Evolutionary conservation across 2,888 invertebrate genomes (phyloP), one percentile per base, ranked within the genome.

Genomic region (Morpho helenor): DNA sequence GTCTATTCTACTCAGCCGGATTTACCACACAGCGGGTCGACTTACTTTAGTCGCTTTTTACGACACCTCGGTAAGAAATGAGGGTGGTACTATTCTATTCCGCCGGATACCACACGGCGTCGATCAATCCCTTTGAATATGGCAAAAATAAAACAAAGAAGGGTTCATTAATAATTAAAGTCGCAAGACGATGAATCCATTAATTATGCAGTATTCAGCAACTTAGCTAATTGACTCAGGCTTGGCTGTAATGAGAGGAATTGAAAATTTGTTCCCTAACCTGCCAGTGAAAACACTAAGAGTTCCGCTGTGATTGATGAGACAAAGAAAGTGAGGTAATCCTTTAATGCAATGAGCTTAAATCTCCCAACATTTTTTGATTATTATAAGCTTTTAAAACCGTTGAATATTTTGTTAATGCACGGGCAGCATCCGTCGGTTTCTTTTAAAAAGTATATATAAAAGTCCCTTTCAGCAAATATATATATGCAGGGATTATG

Each of bases 161-260:
- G 40, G 41, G 23, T 48, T 9, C 48, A n/a, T 48, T 23, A 48
- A 48, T 42, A 48, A 54, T 54, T 54, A 52, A 31, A 52, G 52
- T 44, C 52, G 39, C 45, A 45, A 52, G 45, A 45, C 7, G 52
- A 45, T 45, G 39, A 54, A n/a, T 42, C 9, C 48, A 42, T 54
- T 54, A 54, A 54, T 54, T 54, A 42, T 42, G 8, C 42, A 23
- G 48, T 47, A 48, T 47, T 54, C 54, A 48, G 54, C 54, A 54
- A 48, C 54, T 48, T 54, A 31, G 54, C 54, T 48, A 54, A 54
- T 54, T 54, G 48, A 54, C 54, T 54, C 42, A 48, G 41, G 41
- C 48, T 54, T 6, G 48, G 41, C 42, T 42, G 48, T 54, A 54
- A 54, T 54, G 23, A 54, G 48, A 40, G 42, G 41, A 48, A 54